Base-by-base conservation (phyloP, 2,888 invertebrate genomes). In the Cataglyphis albicans region DNA sequence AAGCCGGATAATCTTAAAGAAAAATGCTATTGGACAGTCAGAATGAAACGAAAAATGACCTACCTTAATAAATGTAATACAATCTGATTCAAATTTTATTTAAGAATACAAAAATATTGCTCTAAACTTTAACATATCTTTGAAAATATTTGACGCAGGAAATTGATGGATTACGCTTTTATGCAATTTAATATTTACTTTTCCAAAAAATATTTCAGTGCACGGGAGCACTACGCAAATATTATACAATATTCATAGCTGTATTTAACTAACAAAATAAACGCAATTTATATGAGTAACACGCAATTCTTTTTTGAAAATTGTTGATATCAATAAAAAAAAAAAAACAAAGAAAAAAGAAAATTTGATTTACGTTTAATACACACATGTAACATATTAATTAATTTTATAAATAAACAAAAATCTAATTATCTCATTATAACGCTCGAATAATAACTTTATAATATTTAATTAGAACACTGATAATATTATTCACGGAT, bases 1-100 rank as follows among this genome's bases (percentile, higher is more conserved):
- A n/a, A 63, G 10, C n/a, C 15, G n/a, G n/a, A 63, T 41, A 73
- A 73, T 63, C n/a, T 74, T n/a, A 44, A 63, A 73, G n/a, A 73
- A 73, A 25, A 15, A 21, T 7, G 15, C 38, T 7, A 25, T 73
- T 18, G 15, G 3, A 32, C 7, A 29, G 25, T 57, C 9, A 38
- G 18, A 18, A 59, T 18, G 5, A 2, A 6, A 61, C 5, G 2
- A 21, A 57, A 35, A 32, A n/a, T 35, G 6, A 9, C 12, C 0
- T 4, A n/a, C 7, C 15, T 59, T 29, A 41, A 29, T 44, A 61
- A 38, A 7, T 73, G 32, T 73, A 41, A 63, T 63, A 15, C 29
- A 63, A 63, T 63, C 29, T 52, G 48, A 44, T 41, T 41, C 3
- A 63, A 41, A 73, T 0, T 61, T 61, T n/a, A 38, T 3, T n/a